A percentile compares a stretch with the other conserved stretches of the same genome.
These are phyloP conservation scores for Drosophila incognita DNA, from an alignment of 2,888 invertebrate species.

Conservation along the genomic window DNA sequence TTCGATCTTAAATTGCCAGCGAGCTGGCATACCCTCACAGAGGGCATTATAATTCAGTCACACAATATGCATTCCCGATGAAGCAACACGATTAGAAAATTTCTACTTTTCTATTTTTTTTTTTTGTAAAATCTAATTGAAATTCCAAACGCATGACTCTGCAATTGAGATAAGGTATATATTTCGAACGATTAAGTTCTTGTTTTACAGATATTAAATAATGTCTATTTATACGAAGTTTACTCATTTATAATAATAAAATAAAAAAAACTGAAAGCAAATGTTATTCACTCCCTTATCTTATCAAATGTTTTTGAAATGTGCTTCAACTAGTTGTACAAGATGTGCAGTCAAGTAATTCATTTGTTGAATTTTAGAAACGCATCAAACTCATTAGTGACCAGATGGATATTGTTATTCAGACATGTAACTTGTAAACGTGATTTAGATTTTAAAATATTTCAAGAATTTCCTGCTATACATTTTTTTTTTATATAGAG, in stretches of 20 bases:
- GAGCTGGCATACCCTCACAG: constrained; percentile 1
- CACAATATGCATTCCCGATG: not conserved
- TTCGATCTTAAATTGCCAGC: constrained; percentile 17
- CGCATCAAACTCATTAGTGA: not conserved
- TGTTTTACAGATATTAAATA: not conserved
- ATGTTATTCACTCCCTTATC: not conserved
- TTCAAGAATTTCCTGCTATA: not conserved
- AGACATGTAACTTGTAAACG: not conserved
- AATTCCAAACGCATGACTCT: not conserved
- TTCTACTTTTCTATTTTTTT: not conserved
- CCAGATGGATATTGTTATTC: not conserved
- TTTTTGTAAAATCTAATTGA: not conserved
- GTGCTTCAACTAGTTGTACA: not conserved
- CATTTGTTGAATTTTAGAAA: not conserved
- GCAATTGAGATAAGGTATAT: not conserved
- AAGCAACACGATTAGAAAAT: not conserved
- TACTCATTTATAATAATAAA: not conserved
- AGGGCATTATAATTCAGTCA: constrained; percentile 1
- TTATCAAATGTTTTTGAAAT: not conserved
- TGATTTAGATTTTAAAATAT: not conserved
- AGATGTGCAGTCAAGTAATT: not conserved
- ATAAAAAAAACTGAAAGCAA: not conserved
- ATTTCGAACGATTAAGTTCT: not conserved
- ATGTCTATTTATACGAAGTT: not conserved
- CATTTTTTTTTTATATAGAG: not conserved